These are phyloP conservation scores for Hirudinaria manillensis DNA, from an alignment of 2,888 invertebrate genomes.

Conservation along the genomic window DNA sequence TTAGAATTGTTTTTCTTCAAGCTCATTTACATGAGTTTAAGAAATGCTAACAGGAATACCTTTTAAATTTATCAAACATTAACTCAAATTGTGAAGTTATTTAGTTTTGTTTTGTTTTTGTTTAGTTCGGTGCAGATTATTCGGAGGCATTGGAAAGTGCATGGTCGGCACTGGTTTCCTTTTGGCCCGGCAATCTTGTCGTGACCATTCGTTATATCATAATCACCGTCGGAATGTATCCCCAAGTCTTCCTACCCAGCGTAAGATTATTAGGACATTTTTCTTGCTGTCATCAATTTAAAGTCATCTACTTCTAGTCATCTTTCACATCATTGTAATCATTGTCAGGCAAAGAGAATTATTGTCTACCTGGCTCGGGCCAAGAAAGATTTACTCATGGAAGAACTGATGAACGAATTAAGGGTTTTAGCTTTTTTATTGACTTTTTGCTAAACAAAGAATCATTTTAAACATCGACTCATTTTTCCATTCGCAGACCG, in stretches of 20 bases:
- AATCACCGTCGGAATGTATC: constrained; percentile 95
- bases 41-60: too few species aligned
- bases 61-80: too few species aligned
- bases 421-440: constrained; percentile 20
- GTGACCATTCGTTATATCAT: constrained; percentile 91
- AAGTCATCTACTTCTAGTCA: neutral
- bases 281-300: neutral
- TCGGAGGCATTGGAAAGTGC: constrained; percentile 89
- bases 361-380: constrained; percentile 85
- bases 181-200: constrained; percentile 91
- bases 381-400: constrained; percentile 81
- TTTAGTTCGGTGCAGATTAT: constrained; percentile 87
- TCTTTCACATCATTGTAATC: neutral
- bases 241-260: constrained; percentile 80
- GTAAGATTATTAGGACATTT: constrained; percentile 57
- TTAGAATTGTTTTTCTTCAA: neutral
- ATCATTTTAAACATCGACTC: neutral
- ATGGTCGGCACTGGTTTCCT: constrained; percentile 89
- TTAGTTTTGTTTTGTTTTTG: neutral
- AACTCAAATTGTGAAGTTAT: too few species aligned
- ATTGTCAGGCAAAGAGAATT: constrained; percentile 79
- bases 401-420: constrained; percentile 93
- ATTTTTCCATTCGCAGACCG: constrained; percentile 64
- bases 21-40: neutral
- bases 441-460: too few species aligned